Percentiles rank a stretch among this genome's conserved stretches.
These are phyloP conservation scores for Sminthurinus aureus DNA, from an alignment of 2,888 invertebrate genomes.

Conservation along the genomic window DNA sequence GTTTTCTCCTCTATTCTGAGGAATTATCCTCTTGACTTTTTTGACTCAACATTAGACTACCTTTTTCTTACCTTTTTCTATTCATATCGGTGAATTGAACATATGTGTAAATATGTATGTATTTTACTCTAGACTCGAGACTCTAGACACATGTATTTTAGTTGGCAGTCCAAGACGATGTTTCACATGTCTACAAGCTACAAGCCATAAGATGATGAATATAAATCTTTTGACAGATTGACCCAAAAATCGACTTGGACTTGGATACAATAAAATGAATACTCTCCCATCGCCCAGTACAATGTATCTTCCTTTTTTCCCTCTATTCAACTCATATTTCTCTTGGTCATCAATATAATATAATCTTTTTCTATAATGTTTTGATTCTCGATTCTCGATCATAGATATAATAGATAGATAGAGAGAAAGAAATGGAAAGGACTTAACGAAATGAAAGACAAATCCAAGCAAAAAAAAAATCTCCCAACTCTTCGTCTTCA, in stretches of 20 bases:
- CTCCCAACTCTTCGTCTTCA: background rate
- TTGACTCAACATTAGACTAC: background rate
- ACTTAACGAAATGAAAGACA: too few relatives aligned
- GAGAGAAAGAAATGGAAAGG: too few relatives aligned
- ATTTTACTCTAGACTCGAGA: background rate
- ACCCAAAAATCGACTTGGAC: conserved; percentile 38
- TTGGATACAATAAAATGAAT: conserved; percentile 1
- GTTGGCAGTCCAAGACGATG: background rate
- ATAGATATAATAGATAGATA: background rate
- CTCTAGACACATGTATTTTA: background rate
- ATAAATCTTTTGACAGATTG: conserved; percentile 18
- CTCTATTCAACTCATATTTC: background rate
- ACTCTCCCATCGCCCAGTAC: background rate
- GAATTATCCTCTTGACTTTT: background rate
- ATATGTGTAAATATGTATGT: background rate
- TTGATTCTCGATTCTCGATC: background rate
- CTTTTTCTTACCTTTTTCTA: background rate
- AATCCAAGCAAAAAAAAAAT: background rate
- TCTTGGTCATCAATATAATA: background rate
- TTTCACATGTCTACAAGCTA: background rate
- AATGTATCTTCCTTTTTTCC: conserved; percentile 14
- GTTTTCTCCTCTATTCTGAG: background rate
- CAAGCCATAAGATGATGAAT: background rate
- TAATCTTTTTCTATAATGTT: background rate
- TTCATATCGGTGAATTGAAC: too few relatives aligned